A percentile compares a stretch with the other conserved stretches of the same genome.
Conservation (phyloP, 2,113 vertebrate species). For the Percina caprodes region DNA sequence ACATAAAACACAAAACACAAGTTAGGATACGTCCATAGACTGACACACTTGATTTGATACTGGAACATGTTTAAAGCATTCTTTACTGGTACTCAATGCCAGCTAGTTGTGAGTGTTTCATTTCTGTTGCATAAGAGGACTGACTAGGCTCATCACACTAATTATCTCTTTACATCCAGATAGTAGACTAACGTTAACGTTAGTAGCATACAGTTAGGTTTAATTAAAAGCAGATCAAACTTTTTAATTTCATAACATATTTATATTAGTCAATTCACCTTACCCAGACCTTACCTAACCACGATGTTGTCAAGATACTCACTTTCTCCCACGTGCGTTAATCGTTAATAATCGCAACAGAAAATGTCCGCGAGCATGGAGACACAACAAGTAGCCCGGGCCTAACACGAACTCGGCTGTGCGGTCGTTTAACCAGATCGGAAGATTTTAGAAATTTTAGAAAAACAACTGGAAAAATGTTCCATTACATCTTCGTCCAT, state of each 20-base stretch:
- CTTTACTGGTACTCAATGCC: neutral
- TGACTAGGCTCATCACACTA: neutral
- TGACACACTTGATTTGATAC: neutral
- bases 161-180: neutral
- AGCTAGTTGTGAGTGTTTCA: neutral
- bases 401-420: neutral
- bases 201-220: neutral
- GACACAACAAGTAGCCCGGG: neutral
- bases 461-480: neutral
- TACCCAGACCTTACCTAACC: neutral
- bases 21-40: neutral
- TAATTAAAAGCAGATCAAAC: neutral
- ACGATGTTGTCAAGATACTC: slow-evolving; percentile 29
- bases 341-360: neutral
- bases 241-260: neutral
- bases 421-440: neutral
- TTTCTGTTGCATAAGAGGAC: neutral
- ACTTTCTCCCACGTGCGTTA: slow-evolving; percentile 35
- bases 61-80: neutral
- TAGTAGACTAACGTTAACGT: neutral
- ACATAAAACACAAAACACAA: neutral
- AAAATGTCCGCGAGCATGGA: slow-evolving; percentile 29
- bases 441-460: neutral
- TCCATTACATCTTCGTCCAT: slow-evolving; percentile 2
- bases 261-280: neutral